phyloP scores from a whole-genome alignment of 2,113 vertebrate genomes.

The Formicarius rufipectus region DNA sequence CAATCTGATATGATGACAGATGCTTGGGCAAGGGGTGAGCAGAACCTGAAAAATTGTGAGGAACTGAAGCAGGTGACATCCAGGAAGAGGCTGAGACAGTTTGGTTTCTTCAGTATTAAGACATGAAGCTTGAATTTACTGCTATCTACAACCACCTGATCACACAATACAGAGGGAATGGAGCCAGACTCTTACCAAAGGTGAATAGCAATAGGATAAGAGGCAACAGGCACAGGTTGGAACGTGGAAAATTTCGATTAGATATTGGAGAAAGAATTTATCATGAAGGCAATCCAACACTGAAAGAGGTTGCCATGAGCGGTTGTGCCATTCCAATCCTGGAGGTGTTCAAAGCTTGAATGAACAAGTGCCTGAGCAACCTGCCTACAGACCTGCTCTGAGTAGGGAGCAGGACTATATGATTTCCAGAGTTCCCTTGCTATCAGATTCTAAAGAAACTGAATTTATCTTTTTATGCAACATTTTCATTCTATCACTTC shows the following conservation, averaged over 20 bases:
- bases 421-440: neutral
- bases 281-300: neutral
- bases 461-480: neutral
- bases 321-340: neutral
- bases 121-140: neutral
- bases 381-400: neutral
- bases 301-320: neutral
- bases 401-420: rapidly evolving
- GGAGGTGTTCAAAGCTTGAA: neutral
- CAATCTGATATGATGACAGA: neutral
- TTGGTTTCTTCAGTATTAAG: neutral
- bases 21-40: neutral
- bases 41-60: rapidly evolving
- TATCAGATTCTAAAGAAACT: neutral
- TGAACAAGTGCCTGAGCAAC: neutral
- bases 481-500: neutral
- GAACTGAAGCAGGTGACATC: neutral
- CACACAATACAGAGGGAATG: neutral
- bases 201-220: neutral
- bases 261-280: neutral
- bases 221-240: neutral
- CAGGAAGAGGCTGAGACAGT: neutral
- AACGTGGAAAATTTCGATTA: neutral
- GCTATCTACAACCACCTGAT: neutral
- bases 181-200: neutral